Percentiles rank a stretch among this genome's conserved stretches.
Evolutionary conservation across 1,140 invertebrate species (phyloP).

Genomic region (Calosoma granatense): DNA sequence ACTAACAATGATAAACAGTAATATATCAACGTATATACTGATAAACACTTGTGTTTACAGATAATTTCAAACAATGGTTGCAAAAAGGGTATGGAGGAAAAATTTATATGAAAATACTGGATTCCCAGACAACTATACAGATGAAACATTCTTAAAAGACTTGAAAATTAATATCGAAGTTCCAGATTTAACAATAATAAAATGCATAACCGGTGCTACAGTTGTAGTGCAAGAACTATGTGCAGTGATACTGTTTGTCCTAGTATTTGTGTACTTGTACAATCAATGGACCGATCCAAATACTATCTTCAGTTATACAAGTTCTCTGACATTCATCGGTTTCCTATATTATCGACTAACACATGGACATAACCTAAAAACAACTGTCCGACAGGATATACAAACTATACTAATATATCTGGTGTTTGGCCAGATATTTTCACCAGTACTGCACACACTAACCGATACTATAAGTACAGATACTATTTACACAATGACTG

Average conservation of each 20-base stretch:
- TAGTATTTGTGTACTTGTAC: conserved; percentile 64
- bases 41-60: too few species aligned
- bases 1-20: too few species aligned
- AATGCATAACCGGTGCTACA: conserved; percentile 63
- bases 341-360: conserved; percentile 43
- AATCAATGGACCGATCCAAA: conserved; percentile 53
- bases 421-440: conserved; percentile 73
- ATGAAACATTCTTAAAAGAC: conserved; percentile 71
- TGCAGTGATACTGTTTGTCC: conserved; percentile 61
- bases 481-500: conserved; percentile 87
- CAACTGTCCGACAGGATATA: conserved; percentile 26
- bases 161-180: conserved; percentile 74
- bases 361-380: conserved; percentile 14
- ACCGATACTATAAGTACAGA: conserved; percentile 95
- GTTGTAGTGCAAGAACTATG: conserved; percentile 65
- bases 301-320: conserved; percentile 45
- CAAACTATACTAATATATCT: conserved; percentile 67
- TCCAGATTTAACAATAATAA: conserved; percentile 51
- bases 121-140: conserved; percentile 87
- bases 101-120: conserved; percentile 80
- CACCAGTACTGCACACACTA: conserved; percentile 85
- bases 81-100: conserved; percentile 63
- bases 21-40: too few species aligned
- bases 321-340: conserved; percentile 43
- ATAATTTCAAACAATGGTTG: too few species aligned